phyloP scores from a whole-genome alignment of 2,113 vertebrate genomes.

The Petromus typicus region DNA sequence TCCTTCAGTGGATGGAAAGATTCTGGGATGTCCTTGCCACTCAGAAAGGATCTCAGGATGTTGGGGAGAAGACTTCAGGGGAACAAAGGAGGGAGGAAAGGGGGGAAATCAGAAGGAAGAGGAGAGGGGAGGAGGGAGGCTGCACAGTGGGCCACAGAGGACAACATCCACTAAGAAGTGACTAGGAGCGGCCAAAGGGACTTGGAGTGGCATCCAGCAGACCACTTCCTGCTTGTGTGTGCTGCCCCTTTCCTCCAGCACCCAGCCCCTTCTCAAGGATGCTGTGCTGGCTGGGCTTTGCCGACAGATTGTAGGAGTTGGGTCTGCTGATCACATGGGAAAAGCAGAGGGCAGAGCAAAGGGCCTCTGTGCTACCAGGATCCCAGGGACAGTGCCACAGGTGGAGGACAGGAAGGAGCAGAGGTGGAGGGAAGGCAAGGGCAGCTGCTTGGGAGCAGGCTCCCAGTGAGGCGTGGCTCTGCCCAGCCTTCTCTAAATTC shows the following conservation, averaged over 20 bases:
- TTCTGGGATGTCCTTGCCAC: too few relatives aligned
- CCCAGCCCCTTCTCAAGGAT: not conserved
- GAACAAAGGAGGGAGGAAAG: not conserved
- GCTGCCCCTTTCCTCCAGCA: not conserved
- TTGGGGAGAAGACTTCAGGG: not conserved
- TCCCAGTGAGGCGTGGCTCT: not conserved
- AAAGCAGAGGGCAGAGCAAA: not conserved
- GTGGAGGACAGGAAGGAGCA: not conserved
- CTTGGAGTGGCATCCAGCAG: too few relatives aligned
- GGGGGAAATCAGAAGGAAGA: not conserved
- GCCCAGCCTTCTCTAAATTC: not conserved
- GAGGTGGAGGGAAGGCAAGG: not conserved
- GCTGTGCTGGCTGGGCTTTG: not conserved
- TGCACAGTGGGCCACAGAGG: not conserved
- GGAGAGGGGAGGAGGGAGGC: rapidly evolving
- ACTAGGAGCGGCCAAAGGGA: not conserved
- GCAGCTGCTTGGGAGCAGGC: not conserved
- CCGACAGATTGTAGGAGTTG: not conserved
- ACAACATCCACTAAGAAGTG: not conserved
- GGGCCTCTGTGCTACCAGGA: not conserved
- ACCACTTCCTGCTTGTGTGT: not conserved
- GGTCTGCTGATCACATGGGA: not conserved
- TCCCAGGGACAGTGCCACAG: not conserved
- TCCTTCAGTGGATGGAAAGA: not conserved
- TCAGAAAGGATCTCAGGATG: not conserved